Percentiles rank a stretch among this genome's conserved stretches.
Evolutionary conservation across 2,888 invertebrate genomes (phyloP).

Genomic region (Drosophila testacea): DNA sequence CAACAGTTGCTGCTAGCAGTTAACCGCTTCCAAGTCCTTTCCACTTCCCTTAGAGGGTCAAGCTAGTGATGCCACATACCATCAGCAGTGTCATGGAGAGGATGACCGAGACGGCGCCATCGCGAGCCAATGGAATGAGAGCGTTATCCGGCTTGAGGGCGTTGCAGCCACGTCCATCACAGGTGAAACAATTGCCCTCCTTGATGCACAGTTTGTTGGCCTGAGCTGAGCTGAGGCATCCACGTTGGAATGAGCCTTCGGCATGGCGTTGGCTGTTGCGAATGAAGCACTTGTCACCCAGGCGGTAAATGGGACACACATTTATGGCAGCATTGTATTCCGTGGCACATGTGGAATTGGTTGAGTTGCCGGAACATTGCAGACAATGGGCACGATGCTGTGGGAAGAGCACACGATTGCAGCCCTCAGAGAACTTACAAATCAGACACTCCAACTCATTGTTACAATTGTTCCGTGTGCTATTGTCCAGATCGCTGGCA

Average conservation of each 20-base stretch:
- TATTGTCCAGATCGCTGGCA: constrained; percentile 74
- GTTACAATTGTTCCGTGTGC: constrained; percentile 67
- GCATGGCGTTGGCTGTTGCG: constrained; percentile 70
- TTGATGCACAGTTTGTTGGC: constrained; percentile 73
- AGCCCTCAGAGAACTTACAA: constrained; percentile 77
- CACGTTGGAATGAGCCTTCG: constrained; percentile 80
- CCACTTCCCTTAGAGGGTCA: constrained; percentile 27
- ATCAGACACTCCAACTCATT: constrained; percentile 81
- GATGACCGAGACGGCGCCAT: constrained; percentile 58
- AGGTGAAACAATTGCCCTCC: constrained; percentile 76
- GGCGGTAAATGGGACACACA: constrained; percentile 77
- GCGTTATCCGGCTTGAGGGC: constrained; percentile 62
- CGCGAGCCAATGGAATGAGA: constrained; percentile 78
- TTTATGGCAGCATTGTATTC: constrained; percentile 62
- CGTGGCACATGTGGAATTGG: constrained; percentile 73
- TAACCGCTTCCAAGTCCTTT: neutral
- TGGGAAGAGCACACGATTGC: constrained; percentile 82
- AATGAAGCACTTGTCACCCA: constrained; percentile 82
- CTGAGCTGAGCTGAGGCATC: constrained; percentile 78
- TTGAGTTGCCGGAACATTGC: constrained; percentile 79
- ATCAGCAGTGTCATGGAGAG: constrained; percentile 63
- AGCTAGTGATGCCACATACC: constrained; percentile 36
- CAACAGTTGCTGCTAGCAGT: neutral
- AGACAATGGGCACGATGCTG: constrained; percentile 77
- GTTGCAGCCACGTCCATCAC: constrained; percentile 83